phyloP scores from a whole-genome alignment of 2,113 vertebrate species.

The Saccopteryx bilineata region DNA sequence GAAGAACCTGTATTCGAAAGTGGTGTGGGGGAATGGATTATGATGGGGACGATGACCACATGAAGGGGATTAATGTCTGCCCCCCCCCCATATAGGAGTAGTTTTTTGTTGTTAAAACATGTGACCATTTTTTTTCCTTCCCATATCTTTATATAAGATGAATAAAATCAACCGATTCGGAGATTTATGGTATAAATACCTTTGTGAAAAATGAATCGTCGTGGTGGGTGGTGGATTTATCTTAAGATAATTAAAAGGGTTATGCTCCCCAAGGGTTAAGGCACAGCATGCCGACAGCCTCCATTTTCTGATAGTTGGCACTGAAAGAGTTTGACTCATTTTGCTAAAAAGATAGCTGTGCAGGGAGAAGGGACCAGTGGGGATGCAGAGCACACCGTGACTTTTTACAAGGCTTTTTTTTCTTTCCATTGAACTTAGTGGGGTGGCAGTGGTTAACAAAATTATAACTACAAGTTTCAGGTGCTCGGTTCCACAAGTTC shows the following conservation, averaged over 20 bases:
- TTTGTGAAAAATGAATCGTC: conserved; percentile 6
- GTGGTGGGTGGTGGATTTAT: background rate
- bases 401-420: no score
- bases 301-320: background rate
- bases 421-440: no score
- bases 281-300: background rate
- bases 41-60: background rate
- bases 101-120: background rate
- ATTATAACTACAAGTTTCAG: no score
- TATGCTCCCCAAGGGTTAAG: background rate
- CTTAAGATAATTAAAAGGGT: background rate
- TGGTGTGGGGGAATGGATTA: background rate
- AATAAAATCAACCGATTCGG: background rate
- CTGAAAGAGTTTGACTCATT: background rate
- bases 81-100: background rate
- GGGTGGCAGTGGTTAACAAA: no score
- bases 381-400: accelerated
- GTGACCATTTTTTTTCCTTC: background rate
- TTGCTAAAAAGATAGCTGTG: background rate
- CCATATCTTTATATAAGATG: background rate
- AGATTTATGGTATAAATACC: background rate
- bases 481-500: background rate
- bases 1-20: background rate
- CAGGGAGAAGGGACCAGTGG: background rate
- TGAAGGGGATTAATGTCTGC: background rate